Evolutionary conservation across 2,888 invertebrate species (phyloP), one percentile per base, ranked within the genome.

Genomic region (Megalurothrips usitatus): DNA sequence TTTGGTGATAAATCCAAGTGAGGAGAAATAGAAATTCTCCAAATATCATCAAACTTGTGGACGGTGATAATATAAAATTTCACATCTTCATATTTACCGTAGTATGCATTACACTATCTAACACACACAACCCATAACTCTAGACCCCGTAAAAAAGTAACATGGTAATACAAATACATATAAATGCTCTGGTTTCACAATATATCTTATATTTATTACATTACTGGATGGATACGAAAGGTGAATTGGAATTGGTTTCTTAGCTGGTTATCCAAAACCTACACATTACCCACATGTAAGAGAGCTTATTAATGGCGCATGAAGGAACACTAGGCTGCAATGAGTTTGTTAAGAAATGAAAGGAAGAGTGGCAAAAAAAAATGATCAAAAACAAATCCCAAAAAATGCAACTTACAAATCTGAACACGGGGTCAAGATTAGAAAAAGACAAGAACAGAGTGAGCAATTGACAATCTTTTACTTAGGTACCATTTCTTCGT

Each of bases 101-200:
- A 26, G 26, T 26, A 9, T 75, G 23, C 23, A 12, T 26, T 26
- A 26, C 23, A 26, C 26, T 75, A 75, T 8, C 23, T 26, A 12
- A 26, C 4, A 75, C 68, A 75, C 68, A 75, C 68, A 75, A 75
- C 68, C 68, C 11, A 75, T 75, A 58, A 19, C 58, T 17, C 17
- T 58, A 26, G 26, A 75, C 12, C 68, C 23, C 68, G 23, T 26
- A 75, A 75, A 26, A 23, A 26, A 26, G 23, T 75, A 75, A 75
- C 68, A 75, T n/a, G 68, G 26, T 26, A 75, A 26, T 26, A 75
- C 68, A 26, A 75, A 75, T 23, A 58, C 58, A 75, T 75, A 75
- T 23, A 58, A 17, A 75, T 75, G 68, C 68, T 75, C n/a, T 58
- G n/a, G n/a, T 58, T 58, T 58, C n/a, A 19, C 58, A 12, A 17